Conservation (phyloP, 30 jellyfish, hydroid and myxozoan species). For the Cassiopea andromeda region DNA sequence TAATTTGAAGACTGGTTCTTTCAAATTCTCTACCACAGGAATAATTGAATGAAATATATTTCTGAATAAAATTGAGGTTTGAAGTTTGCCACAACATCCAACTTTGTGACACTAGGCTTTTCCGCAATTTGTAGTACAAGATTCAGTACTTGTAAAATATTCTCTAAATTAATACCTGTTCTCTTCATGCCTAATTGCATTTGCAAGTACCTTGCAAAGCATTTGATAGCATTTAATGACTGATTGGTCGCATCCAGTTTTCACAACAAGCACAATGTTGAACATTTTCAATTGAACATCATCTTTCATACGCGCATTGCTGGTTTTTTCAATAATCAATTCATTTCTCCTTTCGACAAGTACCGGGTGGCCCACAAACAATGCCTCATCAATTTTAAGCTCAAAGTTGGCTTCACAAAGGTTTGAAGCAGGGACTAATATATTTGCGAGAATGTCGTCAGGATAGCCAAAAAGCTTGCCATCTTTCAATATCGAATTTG, state of each 20-base stretch:
- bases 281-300: constrained; percentile 84
- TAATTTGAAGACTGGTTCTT: no score
- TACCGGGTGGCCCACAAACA: constrained; percentile 88
- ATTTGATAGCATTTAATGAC: constrained; percentile 67
- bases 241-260: constrained; percentile 52
- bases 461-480: constrained; percentile 79
- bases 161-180: constrained; percentile 55
- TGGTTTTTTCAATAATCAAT: constrained; percentile 53
- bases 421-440: constrained; percentile 81
- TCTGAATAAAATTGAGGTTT: no score
- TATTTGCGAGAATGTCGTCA: constrained; percentile 81
- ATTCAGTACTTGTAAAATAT: no score
- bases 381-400: constrained; percentile 80
- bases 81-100: no score
- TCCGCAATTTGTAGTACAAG: no score
- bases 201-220: constrained; percentile 76
- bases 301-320: constrained; percentile 43
- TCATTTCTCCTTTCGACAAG: constrained; percentile 63
- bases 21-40: no score
- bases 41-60: no score
- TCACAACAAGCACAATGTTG: constrained; percentile 83
- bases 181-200: constrained; percentile 92
- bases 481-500: constrained; percentile 24
- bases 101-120: no score
- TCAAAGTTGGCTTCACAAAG: constrained; percentile 82